phyloP scores from a whole-genome alignment of 2,797 vertebrate species.

The Pristis pectinata region DNA sequence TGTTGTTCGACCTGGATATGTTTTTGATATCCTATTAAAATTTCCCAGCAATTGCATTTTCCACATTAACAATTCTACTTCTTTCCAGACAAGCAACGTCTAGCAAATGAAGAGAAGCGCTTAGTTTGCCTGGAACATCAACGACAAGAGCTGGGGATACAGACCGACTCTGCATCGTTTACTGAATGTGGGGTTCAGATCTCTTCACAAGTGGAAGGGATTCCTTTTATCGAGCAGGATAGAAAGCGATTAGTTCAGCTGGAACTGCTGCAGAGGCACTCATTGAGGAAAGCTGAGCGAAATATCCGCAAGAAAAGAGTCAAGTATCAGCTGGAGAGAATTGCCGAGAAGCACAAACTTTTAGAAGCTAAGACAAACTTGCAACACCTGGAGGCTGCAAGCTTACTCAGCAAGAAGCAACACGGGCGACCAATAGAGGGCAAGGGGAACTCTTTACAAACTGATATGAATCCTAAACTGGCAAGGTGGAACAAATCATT shows the following conservation, averaged over 20 bases:
- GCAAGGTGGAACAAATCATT: slow-evolving; percentile 41
- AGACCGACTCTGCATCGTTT: slow-evolving; percentile 58
- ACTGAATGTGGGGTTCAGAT: slow-evolving; percentile 48
- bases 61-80: slow-evolving; percentile 39
- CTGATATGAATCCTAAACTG: slow-evolving; percentile 19
- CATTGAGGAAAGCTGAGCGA: slow-evolving; percentile 64
- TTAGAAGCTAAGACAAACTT: slow-evolving; percentile 77
- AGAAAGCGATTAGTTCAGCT: slow-evolving; percentile 70
- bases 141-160: slow-evolving; percentile 67
- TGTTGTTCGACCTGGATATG: neutral
- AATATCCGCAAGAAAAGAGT: slow-evolving; percentile 66
- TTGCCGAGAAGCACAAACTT: slow-evolving; percentile 74
- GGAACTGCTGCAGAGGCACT: slow-evolving; percentile 67
- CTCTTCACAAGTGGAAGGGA: slow-evolving; percentile 43
- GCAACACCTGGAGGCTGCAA: slow-evolving; percentile 65
- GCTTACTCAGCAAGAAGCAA: slow-evolving; percentile 53
- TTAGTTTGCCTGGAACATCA: slow-evolving; percentile 55
- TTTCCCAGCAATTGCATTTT: neutral
- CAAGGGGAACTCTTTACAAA: slow-evolving; percentile 36
- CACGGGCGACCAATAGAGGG: slow-evolving; percentile 39
- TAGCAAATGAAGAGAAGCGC: slow-evolving; percentile 66
- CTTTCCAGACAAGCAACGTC: slow-evolving; percentile 77
- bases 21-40: neutral
- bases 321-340: slow-evolving; percentile 74
- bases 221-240: slow-evolving; percentile 54